These are phyloP conservation scores for Drosophila mojavensis DNA, from an alignment of 1,140 invertebrate genomes.

Conservation along the genomic window DNA sequence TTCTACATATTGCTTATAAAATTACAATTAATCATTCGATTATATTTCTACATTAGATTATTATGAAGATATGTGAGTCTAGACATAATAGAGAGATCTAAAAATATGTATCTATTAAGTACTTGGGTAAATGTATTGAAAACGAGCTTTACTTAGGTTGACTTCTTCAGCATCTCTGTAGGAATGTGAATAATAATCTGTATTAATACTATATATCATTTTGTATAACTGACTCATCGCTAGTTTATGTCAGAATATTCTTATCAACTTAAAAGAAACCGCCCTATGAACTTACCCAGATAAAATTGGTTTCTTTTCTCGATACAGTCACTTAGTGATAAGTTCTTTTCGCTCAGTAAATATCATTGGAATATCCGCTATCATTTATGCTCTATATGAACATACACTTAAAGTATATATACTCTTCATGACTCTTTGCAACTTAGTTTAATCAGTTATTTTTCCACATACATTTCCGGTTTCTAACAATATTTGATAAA, in stretches of 20 bases:
- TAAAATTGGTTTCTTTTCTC: neutral
- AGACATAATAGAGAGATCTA: too few species aligned
- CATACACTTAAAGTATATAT: neutral
- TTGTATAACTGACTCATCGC: too few species aligned
- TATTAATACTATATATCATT: too few species aligned
- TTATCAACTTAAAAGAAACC: too few species aligned
- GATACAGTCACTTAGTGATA: neutral
- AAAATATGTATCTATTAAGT: too few species aligned
- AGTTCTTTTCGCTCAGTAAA: neutral
- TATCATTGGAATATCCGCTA: neutral
- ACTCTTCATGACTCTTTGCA: neutral
- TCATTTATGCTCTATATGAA: neutral
- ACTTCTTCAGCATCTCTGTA: too few species aligned
- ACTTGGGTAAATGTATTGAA: too few species aligned
- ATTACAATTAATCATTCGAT: conserved; percentile 5
- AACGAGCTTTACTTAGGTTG: too few species aligned
- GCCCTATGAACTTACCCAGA: too few species aligned
- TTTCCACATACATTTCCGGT: neutral
- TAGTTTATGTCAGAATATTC: too few species aligned
- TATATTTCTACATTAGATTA: neutral
- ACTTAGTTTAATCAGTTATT: neutral
- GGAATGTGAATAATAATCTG: too few species aligned
- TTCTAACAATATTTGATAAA: neutral
- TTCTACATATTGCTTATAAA: neutral
- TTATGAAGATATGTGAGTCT: too few species aligned